These are phyloP conservation scores for Lagocephalus sceleratus DNA, from an alignment of 2,797 vertebrate genomes.

Conservation along the genomic window DNA sequence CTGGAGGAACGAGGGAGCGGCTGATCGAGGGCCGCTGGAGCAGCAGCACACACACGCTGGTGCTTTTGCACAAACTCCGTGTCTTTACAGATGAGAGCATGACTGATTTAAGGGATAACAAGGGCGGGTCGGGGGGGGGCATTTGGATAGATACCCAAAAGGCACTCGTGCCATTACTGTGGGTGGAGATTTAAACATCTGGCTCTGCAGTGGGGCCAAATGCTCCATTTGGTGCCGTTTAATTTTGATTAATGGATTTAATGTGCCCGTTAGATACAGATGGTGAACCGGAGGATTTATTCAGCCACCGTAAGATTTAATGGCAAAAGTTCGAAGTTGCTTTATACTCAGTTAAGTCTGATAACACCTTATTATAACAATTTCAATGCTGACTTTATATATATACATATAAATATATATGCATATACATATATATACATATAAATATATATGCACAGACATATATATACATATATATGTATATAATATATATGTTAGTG, in stretches of 20 bases:
- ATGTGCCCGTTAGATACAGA: constrained; percentile 5
- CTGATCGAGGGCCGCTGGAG: constrained; percentile 15
- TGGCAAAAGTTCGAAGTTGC: too few species aligned
- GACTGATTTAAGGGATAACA: constrained; percentile 33
- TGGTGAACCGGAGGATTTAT: constrained; percentile 8
- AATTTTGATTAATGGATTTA: constrained; percentile 9
- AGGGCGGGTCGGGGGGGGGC: constrained; percentile 29
- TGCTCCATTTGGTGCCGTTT: constrained; percentile 5
- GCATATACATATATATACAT: too few species aligned
- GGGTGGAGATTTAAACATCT: constrained; percentile 47
- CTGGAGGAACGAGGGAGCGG: constrained; percentile 7
- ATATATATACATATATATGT: too few species aligned
- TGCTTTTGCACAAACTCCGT: too few species aligned
- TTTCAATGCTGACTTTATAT: too few species aligned
- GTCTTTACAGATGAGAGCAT: too few species aligned
- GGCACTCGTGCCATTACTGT: constrained; percentile 41
- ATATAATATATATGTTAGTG: too few species aligned
- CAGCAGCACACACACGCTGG: too few species aligned
- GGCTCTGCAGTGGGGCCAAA: constrained; percentile 26
- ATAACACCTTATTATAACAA: too few species aligned
- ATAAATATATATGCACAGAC: too few species aligned
- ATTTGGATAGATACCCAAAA: constrained; percentile 42
- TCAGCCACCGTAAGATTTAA: not conserved
- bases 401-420: too few species aligned
- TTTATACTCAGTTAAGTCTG: too few species aligned